Base-by-base conservation (phyloP, 30 jellyfish, hydroid and myxozoan genomes). In the Aurelia coerulea region DNA sequence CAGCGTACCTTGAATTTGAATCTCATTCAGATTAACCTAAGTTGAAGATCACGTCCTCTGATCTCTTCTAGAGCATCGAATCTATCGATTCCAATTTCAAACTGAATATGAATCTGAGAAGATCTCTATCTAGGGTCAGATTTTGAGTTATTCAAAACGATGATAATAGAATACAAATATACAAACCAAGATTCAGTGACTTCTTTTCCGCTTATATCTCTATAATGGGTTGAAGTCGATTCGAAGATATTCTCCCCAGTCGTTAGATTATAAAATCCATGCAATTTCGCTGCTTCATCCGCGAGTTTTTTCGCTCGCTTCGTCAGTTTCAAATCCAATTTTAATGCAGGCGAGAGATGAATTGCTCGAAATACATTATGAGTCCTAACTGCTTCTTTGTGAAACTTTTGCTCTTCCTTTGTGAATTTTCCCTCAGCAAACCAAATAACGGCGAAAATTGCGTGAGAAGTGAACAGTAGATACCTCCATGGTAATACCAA, bases 311-410 rank as follows among this genome's bases (percentile, higher is more conserved):
- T 78, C 46, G 99, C 99, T 68, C 82, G 95, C 73, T 78, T 74
- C 51, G 69, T 90, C 73, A 95, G 65, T 33, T 80, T 75, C 32
- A 65, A n/a, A 68, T 90, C 97, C n/a, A 95, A 84, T 34, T 71
- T 78, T 23, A 95, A 68, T 1, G 97, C 98, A 63, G 93, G 92
- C 33, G 97, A 87, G 14, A 4, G 65, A 79, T 95, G 98, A 29
- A 86, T 87, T 11, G 90, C 90, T 65, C 99, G 90, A 58, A 79
- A 85, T 0, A 65, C 66, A 79, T 95, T 95, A 70, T 95, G 99
- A 33, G 90, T 89, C 41, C 80, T 84, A 17, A 94, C 90, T 4
- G 96, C 90, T 31, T 96, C 95, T 29, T 58, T 68, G 51, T 70
- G 87, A 76, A 94, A 94, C 68, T 78, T 71, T 58, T 62, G 74